Evolutionary conservation across 2,888 invertebrate species (phyloP).

Genomic region (Parapristionchus giblindavisi): DNA sequence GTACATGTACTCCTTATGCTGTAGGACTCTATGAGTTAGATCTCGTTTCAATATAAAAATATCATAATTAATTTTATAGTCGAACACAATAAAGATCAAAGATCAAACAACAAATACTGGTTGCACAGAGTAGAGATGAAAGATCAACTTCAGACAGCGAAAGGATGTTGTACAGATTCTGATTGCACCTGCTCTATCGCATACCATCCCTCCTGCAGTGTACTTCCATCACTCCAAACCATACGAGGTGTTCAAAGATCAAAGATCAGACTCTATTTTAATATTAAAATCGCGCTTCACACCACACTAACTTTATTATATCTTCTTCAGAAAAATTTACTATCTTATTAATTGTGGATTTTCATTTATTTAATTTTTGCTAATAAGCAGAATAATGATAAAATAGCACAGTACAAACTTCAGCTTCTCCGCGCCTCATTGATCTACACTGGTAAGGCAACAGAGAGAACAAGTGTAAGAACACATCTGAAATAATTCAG

Average conservation of each 20-base stretch:
- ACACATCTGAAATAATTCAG: not conserved
- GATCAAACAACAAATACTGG: no score
- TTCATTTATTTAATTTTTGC: no score
- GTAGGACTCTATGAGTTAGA: slow-evolving; percentile 26
- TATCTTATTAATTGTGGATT: no score
- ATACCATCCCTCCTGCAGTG: not conserved
- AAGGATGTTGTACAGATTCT: slow-evolving; percentile 19
- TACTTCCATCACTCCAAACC: slow-evolving; percentile 33
- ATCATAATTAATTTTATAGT: not conserved
- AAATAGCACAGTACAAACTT: no score
- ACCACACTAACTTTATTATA: no score
- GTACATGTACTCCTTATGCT: slow-evolving; percentile 20
- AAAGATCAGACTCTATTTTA: no score
- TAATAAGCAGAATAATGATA: no score
- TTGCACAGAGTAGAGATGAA: no score
- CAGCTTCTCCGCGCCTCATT: slow-evolving; percentile 20
- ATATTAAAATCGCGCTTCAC: no score
- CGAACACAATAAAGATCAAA: no score
- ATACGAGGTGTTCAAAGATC: slow-evolving; percentile 33
- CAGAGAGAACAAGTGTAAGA: slow-evolving; percentile 12
- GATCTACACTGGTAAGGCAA: slow-evolving; percentile 19
- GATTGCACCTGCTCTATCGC: slow-evolving; percentile 26
- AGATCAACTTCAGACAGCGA: slow-evolving; percentile 29
- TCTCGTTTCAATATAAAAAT: no score
- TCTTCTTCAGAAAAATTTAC: no score